Conservation (phyloP, 1,140 invertebrate species). For the Trichoplusia ni region DNA sequence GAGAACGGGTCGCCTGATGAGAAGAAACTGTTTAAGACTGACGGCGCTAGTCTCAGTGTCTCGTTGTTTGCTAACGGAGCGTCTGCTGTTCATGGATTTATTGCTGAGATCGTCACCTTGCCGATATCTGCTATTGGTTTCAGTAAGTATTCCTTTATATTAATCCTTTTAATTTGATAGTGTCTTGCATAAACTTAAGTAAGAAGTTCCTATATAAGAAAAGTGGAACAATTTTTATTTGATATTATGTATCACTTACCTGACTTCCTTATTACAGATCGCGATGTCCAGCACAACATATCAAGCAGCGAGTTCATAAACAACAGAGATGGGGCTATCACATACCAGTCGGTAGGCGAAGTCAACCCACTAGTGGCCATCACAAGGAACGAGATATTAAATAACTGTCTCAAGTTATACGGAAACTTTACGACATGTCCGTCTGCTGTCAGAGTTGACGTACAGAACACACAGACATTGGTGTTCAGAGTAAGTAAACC, state of each 20-base stretch:
- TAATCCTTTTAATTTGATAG: neutral
- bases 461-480: slow-evolving; percentile 96
- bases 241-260: no score
- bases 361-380: slow-evolving; percentile 96
- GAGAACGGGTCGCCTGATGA: slow-evolving; percentile 87
- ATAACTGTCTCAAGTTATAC: slow-evolving; percentile 95
- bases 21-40: slow-evolving; percentile 89
- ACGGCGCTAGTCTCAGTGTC: slow-evolving; percentile 91
- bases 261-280: slow-evolving; percentile 89
- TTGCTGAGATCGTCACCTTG: slow-evolving; percentile 97
- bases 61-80: slow-evolving; percentile 97
- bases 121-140: slow-evolving; percentile 95
- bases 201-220: no score
- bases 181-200: no score
- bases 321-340: slow-evolving; percentile 94
- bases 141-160: slow-evolving; percentile 83
- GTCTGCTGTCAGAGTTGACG: slow-evolving; percentile 91
- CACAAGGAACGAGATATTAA: slow-evolving; percentile 92
- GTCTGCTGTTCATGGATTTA: slow-evolving; percentile 96
- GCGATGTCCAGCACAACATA: slow-evolving; percentile 95
- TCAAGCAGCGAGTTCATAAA: slow-evolving; percentile 91
- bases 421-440: slow-evolving; percentile 97
- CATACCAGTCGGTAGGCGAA: slow-evolving; percentile 95
- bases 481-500: slow-evolving; percentile 89
- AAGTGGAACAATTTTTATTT: no score